Conservation (phyloP, 2,888 invertebrate genomes). For the Drosophila multiciliata region DNA sequence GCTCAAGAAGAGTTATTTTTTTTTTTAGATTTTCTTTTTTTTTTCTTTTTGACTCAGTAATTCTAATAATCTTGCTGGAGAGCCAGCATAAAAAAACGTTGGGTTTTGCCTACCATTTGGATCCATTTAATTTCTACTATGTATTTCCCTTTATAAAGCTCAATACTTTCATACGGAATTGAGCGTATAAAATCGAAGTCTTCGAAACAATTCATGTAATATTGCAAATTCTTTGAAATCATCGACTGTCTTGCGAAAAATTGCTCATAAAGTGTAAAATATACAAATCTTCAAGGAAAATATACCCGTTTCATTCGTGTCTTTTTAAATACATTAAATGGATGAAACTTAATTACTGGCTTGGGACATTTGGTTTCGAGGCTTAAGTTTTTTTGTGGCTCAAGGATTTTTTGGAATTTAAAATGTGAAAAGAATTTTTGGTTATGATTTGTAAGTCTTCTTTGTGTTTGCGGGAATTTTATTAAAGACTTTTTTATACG, state of each 20-base stretch:
- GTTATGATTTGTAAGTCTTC: conserved; percentile 53
- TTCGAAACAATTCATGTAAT: conserved; percentile 50
- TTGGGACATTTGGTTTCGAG: conserved; percentile 28
- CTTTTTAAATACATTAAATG: conserved; percentile 49
- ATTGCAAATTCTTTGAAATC: conserved; percentile 51
- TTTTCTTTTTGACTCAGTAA: conserved; percentile 20
- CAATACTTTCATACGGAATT: conserved; percentile 50
- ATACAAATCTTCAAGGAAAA: conserved; percentile 67
- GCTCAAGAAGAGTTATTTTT: conserved; percentile 36
- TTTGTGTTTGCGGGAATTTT: conserved; percentile 42
- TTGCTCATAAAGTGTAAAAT: conserved; percentile 64
- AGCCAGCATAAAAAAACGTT: conserved; percentile 53
- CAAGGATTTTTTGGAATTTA: conserved; percentile 56
- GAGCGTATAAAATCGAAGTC: conserved; percentile 61
- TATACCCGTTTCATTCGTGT: conserved; percentile 69
- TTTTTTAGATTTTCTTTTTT: not conserved
- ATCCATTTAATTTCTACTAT: conserved; percentile 58
- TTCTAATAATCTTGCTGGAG: conserved; percentile 46
- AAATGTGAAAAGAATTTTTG: conserved; percentile 63
- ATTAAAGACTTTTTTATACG: conserved; percentile 62
- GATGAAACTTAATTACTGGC: conserved; percentile 69
- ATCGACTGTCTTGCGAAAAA: conserved; percentile 26
- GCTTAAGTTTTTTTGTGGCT: conserved; percentile 33
- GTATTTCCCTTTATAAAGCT: conserved; percentile 62
- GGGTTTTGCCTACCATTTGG: conserved; percentile 52